Evolutionary conservation across 1,140 invertebrate genomes (phyloP), one percentile per base, ranked within the genome.

Genomic region (Habropoda laboriosa): DNA sequence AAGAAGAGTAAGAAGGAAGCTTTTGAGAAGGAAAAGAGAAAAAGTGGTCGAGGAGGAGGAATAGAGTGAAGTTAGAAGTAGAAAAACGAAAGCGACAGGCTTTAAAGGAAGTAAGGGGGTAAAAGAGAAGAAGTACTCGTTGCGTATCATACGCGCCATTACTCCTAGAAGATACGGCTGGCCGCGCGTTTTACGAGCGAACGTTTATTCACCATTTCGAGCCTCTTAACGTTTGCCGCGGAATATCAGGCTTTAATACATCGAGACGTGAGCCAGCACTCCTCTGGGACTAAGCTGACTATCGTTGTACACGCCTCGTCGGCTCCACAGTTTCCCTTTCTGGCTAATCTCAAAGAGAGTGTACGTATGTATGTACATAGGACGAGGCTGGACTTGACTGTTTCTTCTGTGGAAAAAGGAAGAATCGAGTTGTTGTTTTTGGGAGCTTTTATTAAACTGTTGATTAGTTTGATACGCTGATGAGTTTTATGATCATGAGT

Each of bases 141-240:
- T 70, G 80, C 85, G 82, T 83, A 87, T 89, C 88, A 81, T 81
- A 88, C 83, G 88, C 83, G 79, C 86, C 90, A 87, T 87, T 87
- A 88, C 87, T 88, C 83, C 82, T 89, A 84, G 83, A 89, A 87
- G 89, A 89, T 86, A 88, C 85, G 82, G 71, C 88, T 87, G 71
- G 81, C 83, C 79, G 84, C 88, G 73, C 87, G 84, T 91, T 92
- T 92, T 91, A 91, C 87, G 88, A 89, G 85, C 80, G 73, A 90
- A 89, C 90, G 89, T 92, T 91, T 91, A 91, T 91, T 90, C 89
- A 88, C 85, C 89, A 88, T 92, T 89, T 91, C 86, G 87, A 81
- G 87, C 83, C 87, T 88, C 81, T 88, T 82, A 88, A 88, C 82
- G 82, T 87, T 79, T 60, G 83, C 83, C 81, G 72, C 68, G 78